Evolutionary conservation across 2,113 vertebrate genomes (phyloP).

Genomic region (Nibea coibor): DNA sequence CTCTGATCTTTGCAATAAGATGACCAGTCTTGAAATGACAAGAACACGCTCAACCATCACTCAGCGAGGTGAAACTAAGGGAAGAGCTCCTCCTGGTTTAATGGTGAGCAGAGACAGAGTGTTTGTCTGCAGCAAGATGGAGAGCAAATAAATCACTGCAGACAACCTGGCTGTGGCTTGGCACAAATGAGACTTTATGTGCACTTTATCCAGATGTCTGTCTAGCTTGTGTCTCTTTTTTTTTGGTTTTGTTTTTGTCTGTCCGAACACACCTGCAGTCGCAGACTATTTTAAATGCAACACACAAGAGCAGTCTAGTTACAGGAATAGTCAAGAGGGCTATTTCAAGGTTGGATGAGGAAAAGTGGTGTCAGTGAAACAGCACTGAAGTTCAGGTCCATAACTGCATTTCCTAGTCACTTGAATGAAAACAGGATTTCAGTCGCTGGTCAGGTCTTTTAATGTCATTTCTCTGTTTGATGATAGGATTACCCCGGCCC

Average conservation of each 20-base stretch:
- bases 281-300: neutral
- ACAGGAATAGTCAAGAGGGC: conserved; percentile 1
- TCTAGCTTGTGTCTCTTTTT: neutral
- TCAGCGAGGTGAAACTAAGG: conserved; percentile 42
- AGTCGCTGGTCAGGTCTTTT: conserved; percentile 1
- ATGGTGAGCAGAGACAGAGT: conserved; percentile 45
- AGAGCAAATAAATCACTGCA: conserved; percentile 55
- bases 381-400: neutral
- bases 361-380: conserved; percentile 29
- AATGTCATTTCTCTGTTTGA: neutral
- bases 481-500: neutral
- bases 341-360: conserved; percentile 22
- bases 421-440: conserved; percentile 1
- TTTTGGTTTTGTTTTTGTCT: neutral
- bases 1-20: conserved; percentile 23
- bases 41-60: conserved; percentile 9
- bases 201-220: conserved; percentile 28
- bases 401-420: conserved; percentile 1
- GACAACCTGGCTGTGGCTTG: conserved; percentile 9
- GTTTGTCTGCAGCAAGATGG: conserved; percentile 35
- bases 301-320: neutral
- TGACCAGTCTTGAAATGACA: conserved; percentile 12
- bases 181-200: conserved; percentile 45
- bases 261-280: conserved; percentile 7
- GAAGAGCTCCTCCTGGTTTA: conserved; percentile 28